Percentiles rank a stretch among this genome's conserved stretches.
phyloP scores from a whole-genome alignment of 2,797 vertebrate genomes.

The Babyrousa celebensis region DNA sequence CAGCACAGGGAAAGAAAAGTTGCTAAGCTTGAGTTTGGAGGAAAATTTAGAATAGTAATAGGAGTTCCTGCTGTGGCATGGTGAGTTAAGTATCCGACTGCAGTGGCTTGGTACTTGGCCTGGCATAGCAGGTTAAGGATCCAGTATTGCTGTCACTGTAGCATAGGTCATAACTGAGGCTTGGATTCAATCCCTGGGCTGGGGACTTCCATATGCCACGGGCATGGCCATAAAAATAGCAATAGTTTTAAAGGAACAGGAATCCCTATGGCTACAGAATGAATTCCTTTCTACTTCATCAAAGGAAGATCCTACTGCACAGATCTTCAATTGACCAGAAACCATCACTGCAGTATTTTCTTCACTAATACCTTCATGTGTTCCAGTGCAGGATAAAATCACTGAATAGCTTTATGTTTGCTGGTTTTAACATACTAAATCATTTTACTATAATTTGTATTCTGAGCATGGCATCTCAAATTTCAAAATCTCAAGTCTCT shows the following conservation, averaged over 20 bases:
- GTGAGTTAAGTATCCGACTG: no score
- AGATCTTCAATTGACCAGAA: conserved; percentile 5
- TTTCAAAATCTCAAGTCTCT: conserved; percentile 51
- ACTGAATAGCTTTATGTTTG: background rate
- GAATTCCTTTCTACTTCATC: conserved; percentile 35
- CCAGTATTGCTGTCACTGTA: no score
- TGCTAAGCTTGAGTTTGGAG: conserved; percentile 7
- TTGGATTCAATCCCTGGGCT: no score
- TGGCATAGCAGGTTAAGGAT: no score
- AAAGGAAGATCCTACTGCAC: background rate
- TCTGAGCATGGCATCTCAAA: background rate
- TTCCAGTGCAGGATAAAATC: background rate
- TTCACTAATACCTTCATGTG: background rate
- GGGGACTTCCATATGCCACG: no score
- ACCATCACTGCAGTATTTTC: background rate
- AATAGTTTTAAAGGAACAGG: conserved; percentile 43
- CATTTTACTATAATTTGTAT: conserved; percentile 49
- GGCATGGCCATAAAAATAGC: no score
- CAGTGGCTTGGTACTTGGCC: no score
- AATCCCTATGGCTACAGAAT: background rate
- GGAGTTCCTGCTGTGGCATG: no score
- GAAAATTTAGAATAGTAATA: conserved; percentile 18
- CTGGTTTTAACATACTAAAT: conserved; percentile 1
- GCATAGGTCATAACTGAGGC: no score
- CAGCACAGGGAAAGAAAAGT: background rate